Evolutionary conservation across 2,888 invertebrate genomes (phyloP), one percentile per base, ranked within the genome.

Genomic region (Drosophila anomalata): DNA sequence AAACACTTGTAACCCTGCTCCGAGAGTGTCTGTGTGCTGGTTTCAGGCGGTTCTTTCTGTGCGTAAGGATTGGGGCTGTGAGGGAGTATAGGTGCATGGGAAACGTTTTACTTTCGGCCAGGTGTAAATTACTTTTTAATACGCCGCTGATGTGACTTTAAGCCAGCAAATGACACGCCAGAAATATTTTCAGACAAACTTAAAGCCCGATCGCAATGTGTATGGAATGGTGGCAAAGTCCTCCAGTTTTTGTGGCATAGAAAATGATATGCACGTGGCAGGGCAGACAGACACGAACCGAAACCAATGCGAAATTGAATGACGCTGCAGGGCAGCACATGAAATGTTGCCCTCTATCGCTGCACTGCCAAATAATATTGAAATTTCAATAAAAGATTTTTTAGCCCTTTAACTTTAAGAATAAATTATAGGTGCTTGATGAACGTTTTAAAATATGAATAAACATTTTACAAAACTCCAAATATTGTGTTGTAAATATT

Each of bases 71-170:
- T 42, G 20, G 20, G 20, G 20, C 1, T 12, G 39, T 14, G 0
- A 50, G 39, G 47, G 47, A 53, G 51, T 48, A 47, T 59, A 24
- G 46, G 67, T 75, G 75, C 78, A 70, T 68, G 81, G 76, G 82
- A 82, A 81, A 50, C 66, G 68, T 68, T 71, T 74, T 51, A 20
- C 58, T 53, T 59, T 72, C 50, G 63, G 75, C 75, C 87, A 84
- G 87, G 82, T 87, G 87, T 81, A 87, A 84, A 84, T 84, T 78
- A 84, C 78, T 78, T 84, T 87, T 81, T 76, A 87, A 84, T 84
- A 76, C 75, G 59, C 54, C 70, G 55, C 51, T 77, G 79, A 77
- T 69, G 62, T 58, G 74, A 65, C 69, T 59, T 63, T 62, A 63
- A 74, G 70, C 59, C 46, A n/a, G 44, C 65, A 36, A 55, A 69